Base-by-base conservation (phyloP, 2,888 invertebrate species). In the Blera fallax region DNA sequence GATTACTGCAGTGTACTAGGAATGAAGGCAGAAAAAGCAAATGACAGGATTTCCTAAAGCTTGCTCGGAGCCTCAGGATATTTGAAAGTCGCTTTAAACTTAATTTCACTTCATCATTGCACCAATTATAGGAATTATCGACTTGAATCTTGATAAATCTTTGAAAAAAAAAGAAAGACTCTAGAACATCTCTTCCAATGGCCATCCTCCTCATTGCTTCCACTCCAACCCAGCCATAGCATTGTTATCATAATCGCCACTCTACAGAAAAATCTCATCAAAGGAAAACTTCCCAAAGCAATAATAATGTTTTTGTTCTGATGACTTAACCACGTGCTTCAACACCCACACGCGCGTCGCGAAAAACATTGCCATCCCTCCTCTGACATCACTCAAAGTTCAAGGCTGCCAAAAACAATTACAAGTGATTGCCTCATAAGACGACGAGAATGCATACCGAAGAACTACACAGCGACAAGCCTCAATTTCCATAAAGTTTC, bases 361-460 rank as follows among this genome's bases (percentile, higher is more conserved):
- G 8, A 3, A 48, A 21, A 48, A 48, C 14, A 40, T 14, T 48
- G 16, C 8, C 37, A 21, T 70, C 11, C 27, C 72, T n/a, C 34
- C 37, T 16, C 34, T 16, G 2, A 6, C 11, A 10, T n/a, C 37
- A 14, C 34, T 43, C 7, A 62, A 65, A 67, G 78, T 78, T 78
- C 70, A 78, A 78, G 78, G 78, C 62, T 70, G 54, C 32, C 52
- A 52, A 43, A 43, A 64, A 45, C 70, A 78, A 70, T 70, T 78
- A 60, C 50, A 40, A 69, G 27, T 62, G 69, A 78, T 67, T 78
- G 52, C 40, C 60, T 62, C 62, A 45, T 43, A 58, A 67, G 34
- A 43, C 32, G 6, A n/a, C 56, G 21, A 58, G 21, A 11, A 45
- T 29, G 8, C 58, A 21, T 16, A 45, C 45, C 27, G 18, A 8